Conservation (phyloP, 2,797 vertebrate species). For the Chelon auratus region DNA sequence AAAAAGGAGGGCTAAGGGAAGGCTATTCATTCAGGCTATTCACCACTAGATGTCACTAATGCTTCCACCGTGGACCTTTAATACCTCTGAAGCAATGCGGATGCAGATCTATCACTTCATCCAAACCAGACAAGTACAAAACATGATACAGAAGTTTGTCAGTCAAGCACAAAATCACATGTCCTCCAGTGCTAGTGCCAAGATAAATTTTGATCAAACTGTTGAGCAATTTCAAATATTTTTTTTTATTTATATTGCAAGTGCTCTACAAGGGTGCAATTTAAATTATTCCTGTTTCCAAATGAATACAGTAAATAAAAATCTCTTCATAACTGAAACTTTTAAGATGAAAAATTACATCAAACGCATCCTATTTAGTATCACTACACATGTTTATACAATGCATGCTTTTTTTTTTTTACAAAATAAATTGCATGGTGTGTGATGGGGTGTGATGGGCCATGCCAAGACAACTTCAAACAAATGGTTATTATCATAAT, state of each 20-base stretch:
- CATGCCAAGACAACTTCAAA: constrained; percentile 36
- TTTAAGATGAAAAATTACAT: constrained; percentile 64
- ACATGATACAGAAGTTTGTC: not conserved
- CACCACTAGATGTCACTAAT: no score
- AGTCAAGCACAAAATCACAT: not conserved
- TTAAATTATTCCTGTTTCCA: constrained; percentile 79
- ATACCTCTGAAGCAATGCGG: not conserved
- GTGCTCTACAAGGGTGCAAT: constrained; percentile 82
- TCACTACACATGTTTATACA: constrained; percentile 60
- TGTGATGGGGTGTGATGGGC: constrained; percentile 6
- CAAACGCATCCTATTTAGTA: constrained; percentile 65
- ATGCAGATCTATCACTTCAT: no score
- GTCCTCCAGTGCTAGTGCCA: not conserved
- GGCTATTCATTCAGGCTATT: no score
- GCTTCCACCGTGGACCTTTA: no score
- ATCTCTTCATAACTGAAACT: constrained; percentile 65
- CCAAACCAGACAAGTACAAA: not conserved
- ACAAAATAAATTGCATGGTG: constrained; percentile 60
- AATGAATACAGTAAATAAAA: constrained; percentile 73
- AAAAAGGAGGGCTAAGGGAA: no score
- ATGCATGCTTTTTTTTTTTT: constrained; percentile 52
- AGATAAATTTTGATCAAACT: constrained; percentile 11
- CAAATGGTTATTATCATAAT: constrained; percentile 39
- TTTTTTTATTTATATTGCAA: constrained; percentile 85
- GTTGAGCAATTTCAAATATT: constrained; percentile 59